Base-by-base conservation (phyloP, 2,113 vertebrate genomes). In the Ophiodon elongatus region DNA sequence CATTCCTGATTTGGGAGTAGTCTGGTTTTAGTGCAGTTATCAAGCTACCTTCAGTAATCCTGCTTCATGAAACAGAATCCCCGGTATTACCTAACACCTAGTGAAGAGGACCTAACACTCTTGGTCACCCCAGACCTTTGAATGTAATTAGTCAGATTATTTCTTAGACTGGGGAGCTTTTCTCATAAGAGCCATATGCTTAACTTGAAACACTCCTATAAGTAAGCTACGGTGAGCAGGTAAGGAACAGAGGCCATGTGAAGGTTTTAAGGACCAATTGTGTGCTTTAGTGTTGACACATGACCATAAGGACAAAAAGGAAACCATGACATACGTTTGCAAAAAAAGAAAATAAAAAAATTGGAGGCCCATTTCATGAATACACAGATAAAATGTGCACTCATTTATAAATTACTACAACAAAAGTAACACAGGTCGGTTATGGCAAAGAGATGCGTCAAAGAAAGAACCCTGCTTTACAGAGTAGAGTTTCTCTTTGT, bases 221-320 rank as follows among this genome's bases (percentile, higher is more conserved):
- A 70, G 33, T 54, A n/a, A 76, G 39, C 33, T 39, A 59, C 52
- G 14, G 50, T 85, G 25, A 39, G 57, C 17, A 47, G 73, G 76
- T 83, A 70, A 75, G 39, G 39, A 79, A 65, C 7, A 85, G 39
- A 76, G 54, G 76, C 65, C 82, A 82, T 76, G 29, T 77, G 65
- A 69, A 66, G 52, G 56, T 72, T 82, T 75, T 41, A 70, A 65
- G 73, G 37, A 81, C 76, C 47, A 0, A 86, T 37, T 50, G 57
- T 92, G 89, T 92, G 90, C 89, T 93, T 88, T 79, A 82, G 82
- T 79, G 79, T 84, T 47, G 39, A 87, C 87, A 89, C 79, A 73
- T 82, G 73, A 83, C 72, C 69, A 84, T 39, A 70, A 56, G 69
- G 50, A 80, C n/a, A 60, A 69, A 86, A 80, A 72, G 1, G 4